Conservation (phyloP, 2,113 vertebrate genomes). For the Podocnemis expansa region DNA sequence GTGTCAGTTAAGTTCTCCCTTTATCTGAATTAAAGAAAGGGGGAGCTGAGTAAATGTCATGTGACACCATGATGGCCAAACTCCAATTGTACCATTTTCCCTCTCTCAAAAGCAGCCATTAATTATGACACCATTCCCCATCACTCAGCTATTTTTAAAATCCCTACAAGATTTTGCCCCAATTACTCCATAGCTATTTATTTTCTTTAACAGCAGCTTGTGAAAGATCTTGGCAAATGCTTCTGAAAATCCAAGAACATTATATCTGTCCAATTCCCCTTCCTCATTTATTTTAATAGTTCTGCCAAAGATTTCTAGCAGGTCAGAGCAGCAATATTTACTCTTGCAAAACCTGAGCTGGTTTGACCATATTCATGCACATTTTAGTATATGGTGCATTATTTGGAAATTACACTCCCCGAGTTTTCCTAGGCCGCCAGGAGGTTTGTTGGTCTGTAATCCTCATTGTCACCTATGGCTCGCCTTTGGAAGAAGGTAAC, state of each 20-base stretch:
- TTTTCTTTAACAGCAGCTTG: neutral
- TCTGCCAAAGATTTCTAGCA: neutral
- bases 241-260: neutral
- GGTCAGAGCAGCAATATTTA: neutral
- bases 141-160: neutral
- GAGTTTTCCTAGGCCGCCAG: neutral
- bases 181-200: neutral
- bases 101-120: neutral
- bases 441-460: neutral
- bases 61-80: neutral
- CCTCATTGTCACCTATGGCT: neutral
- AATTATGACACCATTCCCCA: neutral
- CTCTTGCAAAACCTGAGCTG: neutral
- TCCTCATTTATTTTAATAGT: neutral
- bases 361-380: neutral
- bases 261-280: neutral
- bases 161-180: neutral
- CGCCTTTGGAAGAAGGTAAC: neutral
- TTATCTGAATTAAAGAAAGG: neutral
- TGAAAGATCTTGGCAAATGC: neutral
- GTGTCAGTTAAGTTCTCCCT: neutral
- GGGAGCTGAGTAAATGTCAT: neutral
- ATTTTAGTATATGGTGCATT: neutral
- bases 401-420: neutral
- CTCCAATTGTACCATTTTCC: neutral